phyloP scores from a whole-genome alignment of 2,888 invertebrate genomes.

The Mechanitis mazaeus region DNA sequence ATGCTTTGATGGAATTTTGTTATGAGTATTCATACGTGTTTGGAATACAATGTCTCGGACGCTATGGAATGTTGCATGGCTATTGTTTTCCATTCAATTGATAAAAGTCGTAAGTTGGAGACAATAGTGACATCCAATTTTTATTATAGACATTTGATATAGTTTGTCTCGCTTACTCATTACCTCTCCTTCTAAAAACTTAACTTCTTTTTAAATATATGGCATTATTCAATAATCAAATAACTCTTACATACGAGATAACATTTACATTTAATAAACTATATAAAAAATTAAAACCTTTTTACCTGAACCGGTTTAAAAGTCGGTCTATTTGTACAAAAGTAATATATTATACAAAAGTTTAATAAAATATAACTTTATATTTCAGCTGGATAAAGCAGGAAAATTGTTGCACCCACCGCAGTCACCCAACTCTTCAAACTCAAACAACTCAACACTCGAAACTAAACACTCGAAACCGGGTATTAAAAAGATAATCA shows the following conservation, averaged over 20 bases:
- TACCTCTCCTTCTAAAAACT: too few species aligned
- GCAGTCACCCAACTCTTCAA: constrained; percentile 61
- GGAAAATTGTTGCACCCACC: constrained; percentile 65
- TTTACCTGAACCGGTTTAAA: too few species aligned
- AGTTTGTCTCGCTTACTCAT: too few species aligned
- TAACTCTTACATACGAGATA: too few species aligned
- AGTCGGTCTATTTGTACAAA: not conserved
- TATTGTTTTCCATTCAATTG: constrained; percentile 46
- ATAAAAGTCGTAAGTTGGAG: constrained; percentile 23
- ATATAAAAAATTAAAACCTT: too few species aligned
- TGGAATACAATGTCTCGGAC: constrained; percentile 54
- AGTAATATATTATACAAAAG: not conserved
- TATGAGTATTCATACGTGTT: constrained; percentile 41
- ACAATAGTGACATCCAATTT: constrained; percentile 12
- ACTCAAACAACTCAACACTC: constrained; percentile 69
- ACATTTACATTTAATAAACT: too few species aligned
- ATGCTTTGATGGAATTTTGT: constrained; percentile 37
- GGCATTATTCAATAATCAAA: too few species aligned
- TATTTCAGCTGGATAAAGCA: constrained; percentile 72
- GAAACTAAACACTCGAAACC: constrained; percentile 67
- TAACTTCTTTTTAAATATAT: too few species aligned
- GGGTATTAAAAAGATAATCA: constrained; percentile 70
- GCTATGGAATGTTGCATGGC: constrained; percentile 51
- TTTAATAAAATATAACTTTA: constrained; percentile 10
- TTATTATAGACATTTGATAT: not conserved